A percentile compares a stretch with the other conserved stretches of the same genome.
phyloP scores from a whole-genome alignment of 1,140 invertebrate genomes.

The Mamestra configurata region DNA sequence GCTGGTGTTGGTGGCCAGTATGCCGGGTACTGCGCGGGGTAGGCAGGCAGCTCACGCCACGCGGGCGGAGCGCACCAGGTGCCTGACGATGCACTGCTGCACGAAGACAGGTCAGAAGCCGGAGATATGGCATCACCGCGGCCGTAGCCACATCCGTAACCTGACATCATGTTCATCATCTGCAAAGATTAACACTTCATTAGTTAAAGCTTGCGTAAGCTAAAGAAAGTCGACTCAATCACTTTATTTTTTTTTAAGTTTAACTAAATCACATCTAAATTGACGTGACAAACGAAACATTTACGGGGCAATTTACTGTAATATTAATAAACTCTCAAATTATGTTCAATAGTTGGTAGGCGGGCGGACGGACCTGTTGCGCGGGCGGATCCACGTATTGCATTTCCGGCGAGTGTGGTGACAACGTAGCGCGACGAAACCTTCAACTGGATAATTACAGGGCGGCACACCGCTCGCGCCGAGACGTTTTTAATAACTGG shows the following conservation, averaged over 20 bases:
- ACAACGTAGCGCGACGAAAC: slow-evolving; percentile 81
- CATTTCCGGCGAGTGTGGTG: slow-evolving; percentile 83
- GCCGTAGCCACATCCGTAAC: slow-evolving; percentile 78
- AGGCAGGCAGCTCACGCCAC: slow-evolving; percentile 77
- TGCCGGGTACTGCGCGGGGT: slow-evolving; percentile 75
- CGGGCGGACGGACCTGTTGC: slow-evolving; percentile 84
- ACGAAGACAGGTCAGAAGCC: slow-evolving; percentile 81
- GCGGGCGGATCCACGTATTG: slow-evolving; percentile 85
- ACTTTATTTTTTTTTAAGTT: neutral
- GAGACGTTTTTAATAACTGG: slow-evolving; percentile 89
- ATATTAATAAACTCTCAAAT: slow-evolving; percentile 52
- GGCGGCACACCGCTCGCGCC: slow-evolving; percentile 86
- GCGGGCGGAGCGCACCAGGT: slow-evolving; percentile 74
- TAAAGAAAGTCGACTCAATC: neutral
- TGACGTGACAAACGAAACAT: slow-evolving; percentile 17
- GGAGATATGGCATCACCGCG: slow-evolving; percentile 80
- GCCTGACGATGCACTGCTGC: slow-evolving; percentile 81
- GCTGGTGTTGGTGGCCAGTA: slow-evolving; percentile 75
- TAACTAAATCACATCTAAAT: neutral
- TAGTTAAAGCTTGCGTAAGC: neutral
- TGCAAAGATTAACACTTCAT: slow-evolving; percentile 61
- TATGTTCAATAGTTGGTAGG: slow-evolving; percentile 63
- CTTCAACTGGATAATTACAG: slow-evolving; percentile 88
- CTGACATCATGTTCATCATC: slow-evolving; percentile 82
- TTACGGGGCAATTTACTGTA: slow-evolving; percentile 40